phyloP scores from a whole-genome alignment of 1,140 invertebrate species.

The Phenacoccus solenopsis region DNA sequence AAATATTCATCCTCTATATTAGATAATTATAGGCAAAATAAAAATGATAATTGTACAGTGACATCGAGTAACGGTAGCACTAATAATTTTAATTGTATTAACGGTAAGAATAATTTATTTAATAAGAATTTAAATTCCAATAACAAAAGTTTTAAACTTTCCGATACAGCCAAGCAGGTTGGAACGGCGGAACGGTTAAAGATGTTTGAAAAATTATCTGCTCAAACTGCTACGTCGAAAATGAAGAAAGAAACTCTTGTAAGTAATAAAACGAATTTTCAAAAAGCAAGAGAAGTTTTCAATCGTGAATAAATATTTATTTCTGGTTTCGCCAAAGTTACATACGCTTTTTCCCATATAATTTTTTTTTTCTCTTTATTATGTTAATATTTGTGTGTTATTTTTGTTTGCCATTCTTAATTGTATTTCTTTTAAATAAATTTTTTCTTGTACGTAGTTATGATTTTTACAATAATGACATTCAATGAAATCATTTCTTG shows the following conservation, averaged over 20 bases:
- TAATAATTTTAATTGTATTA: not conserved
- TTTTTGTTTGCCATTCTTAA: slow-evolving; percentile 1
- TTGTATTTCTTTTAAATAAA: not conserved
- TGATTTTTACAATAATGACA: too few species aligned
- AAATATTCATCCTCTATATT: not conserved
- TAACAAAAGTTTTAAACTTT: not conserved
- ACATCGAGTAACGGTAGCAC: not conserved
- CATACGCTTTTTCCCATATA: not conserved
- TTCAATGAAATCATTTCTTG: too few species aligned
- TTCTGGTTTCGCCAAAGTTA: not conserved
- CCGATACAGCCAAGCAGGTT: not conserved
- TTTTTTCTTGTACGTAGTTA: not conserved
- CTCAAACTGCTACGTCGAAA: not conserved
- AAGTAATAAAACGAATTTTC: slow-evolving; percentile 6
- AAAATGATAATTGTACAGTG: not conserved
- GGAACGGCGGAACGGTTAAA: slow-evolving; percentile 5
- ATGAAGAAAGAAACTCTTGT: not conserved
- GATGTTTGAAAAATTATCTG: not conserved
- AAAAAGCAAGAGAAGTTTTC: not conserved
- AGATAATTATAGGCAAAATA: not conserved
- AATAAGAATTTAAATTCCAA: not conserved
- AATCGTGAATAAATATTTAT: not conserved
- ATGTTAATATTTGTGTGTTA: not conserved
- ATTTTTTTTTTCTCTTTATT: not conserved
- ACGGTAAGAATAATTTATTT: not conserved